Evolutionary conservation across 2,888 invertebrate genomes (phyloP).

Genomic region (Halictus quadricinctus): DNA sequence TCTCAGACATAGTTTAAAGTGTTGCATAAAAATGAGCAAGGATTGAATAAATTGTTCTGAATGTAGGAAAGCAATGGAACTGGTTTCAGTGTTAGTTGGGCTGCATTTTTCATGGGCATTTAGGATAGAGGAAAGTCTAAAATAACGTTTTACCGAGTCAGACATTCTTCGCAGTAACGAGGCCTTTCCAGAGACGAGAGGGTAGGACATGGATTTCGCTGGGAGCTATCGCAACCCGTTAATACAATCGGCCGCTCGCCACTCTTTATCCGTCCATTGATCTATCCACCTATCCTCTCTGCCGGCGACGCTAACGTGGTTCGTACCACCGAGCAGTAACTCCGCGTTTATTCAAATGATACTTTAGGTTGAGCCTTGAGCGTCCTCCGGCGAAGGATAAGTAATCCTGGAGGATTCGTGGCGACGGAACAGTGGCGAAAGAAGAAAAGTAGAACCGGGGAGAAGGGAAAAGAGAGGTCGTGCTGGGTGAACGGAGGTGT

Average conservation of each 20-base stretch:
- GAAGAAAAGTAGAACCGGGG: slow-evolving; percentile 26
- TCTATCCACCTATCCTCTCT: slow-evolving; percentile 25
- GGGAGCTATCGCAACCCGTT: slow-evolving; percentile 63
- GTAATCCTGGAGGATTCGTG: slow-evolving; percentile 74
- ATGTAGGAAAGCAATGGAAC: neutral
- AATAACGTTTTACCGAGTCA: slow-evolving; percentile 10
- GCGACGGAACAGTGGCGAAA: slow-evolving; percentile 23
- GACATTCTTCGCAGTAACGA: slow-evolving; percentile 25
- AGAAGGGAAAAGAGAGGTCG: slow-evolving; percentile 26
- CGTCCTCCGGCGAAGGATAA: slow-evolving; percentile 74
- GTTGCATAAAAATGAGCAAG: neutral
- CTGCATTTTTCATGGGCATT: neutral
- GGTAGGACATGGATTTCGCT: slow-evolving; percentile 37
- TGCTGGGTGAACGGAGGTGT: slow-evolving; percentile 26
- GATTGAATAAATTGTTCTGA: neutral
- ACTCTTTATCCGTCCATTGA: slow-evolving; percentile 25
- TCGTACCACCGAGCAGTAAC: slow-evolving; percentile 72
- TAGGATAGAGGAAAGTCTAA: neutral
- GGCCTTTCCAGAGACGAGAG: slow-evolving; percentile 29
- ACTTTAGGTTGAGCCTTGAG: slow-evolving; percentile 75
- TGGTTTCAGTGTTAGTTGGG: neutral
- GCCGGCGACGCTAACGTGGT: slow-evolving; percentile 4
- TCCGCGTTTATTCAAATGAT: slow-evolving; percentile 81
- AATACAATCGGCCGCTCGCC: slow-evolving; percentile 55
- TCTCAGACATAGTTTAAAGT: neutral